A percentile compares a stretch with the other conserved stretches of the same genome.
Conservation (phyloP, 2,113 vertebrate species). For the Trogon melanurus region DNA sequence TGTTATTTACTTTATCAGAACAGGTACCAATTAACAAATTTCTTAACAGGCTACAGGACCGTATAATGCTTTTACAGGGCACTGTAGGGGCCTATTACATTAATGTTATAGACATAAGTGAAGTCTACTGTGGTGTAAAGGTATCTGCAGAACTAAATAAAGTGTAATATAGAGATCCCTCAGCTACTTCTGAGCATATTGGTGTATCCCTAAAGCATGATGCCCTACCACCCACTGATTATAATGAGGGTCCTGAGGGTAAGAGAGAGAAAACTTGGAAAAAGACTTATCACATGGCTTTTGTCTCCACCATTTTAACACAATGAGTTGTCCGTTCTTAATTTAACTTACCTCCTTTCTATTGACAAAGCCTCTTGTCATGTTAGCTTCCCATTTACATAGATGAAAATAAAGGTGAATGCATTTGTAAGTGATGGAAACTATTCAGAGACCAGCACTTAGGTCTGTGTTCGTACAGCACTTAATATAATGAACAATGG, state of each 20-base stretch:
- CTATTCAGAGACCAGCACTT: fast-evolving
- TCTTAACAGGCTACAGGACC: background rate
- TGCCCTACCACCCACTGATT: background rate
- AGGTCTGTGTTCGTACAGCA: background rate
- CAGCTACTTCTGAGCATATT: background rate
- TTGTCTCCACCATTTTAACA: background rate
- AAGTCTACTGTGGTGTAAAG: background rate
- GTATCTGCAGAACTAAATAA: background rate
- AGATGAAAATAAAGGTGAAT: background rate
- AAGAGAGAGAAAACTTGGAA: background rate
- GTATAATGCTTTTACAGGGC: background rate
- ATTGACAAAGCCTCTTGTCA: background rate
- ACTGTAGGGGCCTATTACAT: background rate
- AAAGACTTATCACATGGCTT: fast-evolving
- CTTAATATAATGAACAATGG: background rate
- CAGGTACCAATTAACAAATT: background rate
- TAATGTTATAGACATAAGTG: background rate
- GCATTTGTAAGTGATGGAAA: background rate
- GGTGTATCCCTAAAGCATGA: background rate
- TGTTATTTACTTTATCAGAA: background rate
- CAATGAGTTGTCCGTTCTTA: background rate
- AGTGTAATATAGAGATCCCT: background rate
- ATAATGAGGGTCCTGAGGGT: background rate
- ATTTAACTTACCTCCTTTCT: background rate
- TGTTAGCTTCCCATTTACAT: background rate